phyloP scores from a whole-genome alignment of 2,113 vertebrate species.

The Tragelaphus buxtoni region DNA sequence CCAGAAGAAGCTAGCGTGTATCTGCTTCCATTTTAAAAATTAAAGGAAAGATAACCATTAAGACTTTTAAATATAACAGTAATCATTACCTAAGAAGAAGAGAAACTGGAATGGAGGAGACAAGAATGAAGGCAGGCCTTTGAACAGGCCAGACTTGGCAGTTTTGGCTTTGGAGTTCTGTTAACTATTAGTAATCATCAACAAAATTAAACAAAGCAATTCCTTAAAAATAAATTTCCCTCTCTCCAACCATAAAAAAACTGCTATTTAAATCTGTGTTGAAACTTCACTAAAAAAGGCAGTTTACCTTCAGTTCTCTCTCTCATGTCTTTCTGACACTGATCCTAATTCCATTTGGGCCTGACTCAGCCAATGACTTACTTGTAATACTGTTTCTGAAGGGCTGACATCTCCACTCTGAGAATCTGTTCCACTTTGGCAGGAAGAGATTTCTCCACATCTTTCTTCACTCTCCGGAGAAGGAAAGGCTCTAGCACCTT shows the following conservation, averaged over 20 bases:
- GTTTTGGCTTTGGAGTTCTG: neutral
- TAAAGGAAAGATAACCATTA: neutral
- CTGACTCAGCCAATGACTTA: constrained; percentile 64
- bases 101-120: neutral
- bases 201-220: neutral
- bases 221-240: neutral
- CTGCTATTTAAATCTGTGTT: neutral
- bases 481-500: constrained; percentile 98
- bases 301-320: neutral
- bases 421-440: constrained; percentile 99
- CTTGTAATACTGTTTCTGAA: constrained; percentile 99
- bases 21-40: neutral
- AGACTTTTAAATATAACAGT: neutral
- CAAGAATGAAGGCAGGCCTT: neutral
- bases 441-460: constrained; percentile 97
- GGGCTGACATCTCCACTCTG: constrained; percentile 95
- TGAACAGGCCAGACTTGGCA: neutral
- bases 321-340: neutral
- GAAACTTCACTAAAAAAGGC: neutral
- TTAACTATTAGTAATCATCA: neutral
- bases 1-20: neutral
- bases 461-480: constrained; percentile 96
- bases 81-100: neutral
- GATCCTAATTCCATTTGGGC: neutral
- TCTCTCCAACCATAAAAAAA: neutral